Base-by-base conservation (phyloP, 2,797 vertebrate genomes). In the Gila robusta region DNA sequence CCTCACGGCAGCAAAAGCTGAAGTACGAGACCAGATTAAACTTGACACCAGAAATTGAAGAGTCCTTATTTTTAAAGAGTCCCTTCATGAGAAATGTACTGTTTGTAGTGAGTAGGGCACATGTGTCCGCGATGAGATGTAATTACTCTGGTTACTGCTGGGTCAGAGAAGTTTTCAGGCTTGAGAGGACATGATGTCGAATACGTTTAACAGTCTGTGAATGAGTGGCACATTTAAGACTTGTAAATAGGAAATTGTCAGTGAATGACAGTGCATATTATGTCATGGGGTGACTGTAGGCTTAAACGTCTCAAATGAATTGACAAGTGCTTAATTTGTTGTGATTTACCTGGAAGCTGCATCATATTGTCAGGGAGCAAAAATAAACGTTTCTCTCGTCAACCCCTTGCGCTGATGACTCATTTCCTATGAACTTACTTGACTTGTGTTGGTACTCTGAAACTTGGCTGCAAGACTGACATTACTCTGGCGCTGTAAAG, bases 251-350 rank as follows among this genome's bases (percentile, higher is more conserved):
- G 78, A 79, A 74, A 77, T 81, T 85, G 82, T 80, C 49, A 77
- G 69, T 83, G 81, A 79, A 56, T 80, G 90, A 90, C 90, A 91
- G 59, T 8, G n/a, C 67, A 73, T 77, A 90, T 91, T 79, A 91
- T 69, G 85, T 91, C 87, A 86, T 17, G 70, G 12, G 41, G 37
- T 89, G 70, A 77, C 89, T 79, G 49, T 56, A 86, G 89, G 89
- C 81, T 76, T 78, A 37, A 67, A 56, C 14, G 52, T 89, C 76
- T 85, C 73, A 80, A 74, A 67, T 85, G 5, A 71, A 84, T 64
- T 86, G 83, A 81, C 82, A 89, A 82, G 67, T 59, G 82, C 80
- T 88, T 87, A 82, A 90, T 89, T 87, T 86, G 79, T 86, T 87
- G 66, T 86, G 85, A 90, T 87, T 73, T 87, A 89, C 86, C 89